These are phyloP conservation scores for Zaprionus bogoriensis DNA, from an alignment of 2,888 invertebrate species.

Conservation along the genomic window DNA sequence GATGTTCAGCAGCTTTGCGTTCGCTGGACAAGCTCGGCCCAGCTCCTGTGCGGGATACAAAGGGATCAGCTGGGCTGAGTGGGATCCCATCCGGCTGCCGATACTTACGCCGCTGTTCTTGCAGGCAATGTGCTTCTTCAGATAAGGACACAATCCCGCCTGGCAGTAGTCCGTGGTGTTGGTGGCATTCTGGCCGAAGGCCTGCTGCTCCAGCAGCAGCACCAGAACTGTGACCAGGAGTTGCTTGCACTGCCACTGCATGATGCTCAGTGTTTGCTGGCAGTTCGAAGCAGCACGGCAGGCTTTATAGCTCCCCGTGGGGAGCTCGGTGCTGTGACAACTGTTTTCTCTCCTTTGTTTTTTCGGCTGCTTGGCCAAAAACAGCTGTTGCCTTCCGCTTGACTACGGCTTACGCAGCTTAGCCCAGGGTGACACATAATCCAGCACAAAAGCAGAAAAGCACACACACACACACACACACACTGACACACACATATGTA, in stretches of 20 bases:
- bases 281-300: neutral
- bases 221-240: slow-evolving; percentile 9
- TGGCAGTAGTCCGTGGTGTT: slow-evolving; percentile 57
- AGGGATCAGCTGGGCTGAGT: neutral
- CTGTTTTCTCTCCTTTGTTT: slow-evolving; percentile 30
- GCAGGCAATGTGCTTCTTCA: slow-evolving; percentile 59
- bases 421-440: slow-evolving; percentile 30
- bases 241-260: slow-evolving; percentile 21
- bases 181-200: neutral
- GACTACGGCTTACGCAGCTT: slow-evolving; percentile 26
- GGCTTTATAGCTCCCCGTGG: slow-evolving; percentile 36
- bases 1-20: slow-evolving; percentile 41
- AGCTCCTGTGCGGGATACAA: slow-evolving; percentile 17
- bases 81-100: neutral
- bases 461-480: neutral
- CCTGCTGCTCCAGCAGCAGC: slow-evolving; percentile 13
- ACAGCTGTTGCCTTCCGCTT: slow-evolving; percentile 40
- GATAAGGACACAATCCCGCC: slow-evolving; percentile 30
- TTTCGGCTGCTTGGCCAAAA: slow-evolving; percentile 22
- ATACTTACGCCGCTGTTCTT: slow-evolving; percentile 55
- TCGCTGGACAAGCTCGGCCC: slow-evolving; percentile 27
- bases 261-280: slow-evolving; percentile 27
- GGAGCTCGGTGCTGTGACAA: slow-evolving; percentile 39
- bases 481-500: neutral
- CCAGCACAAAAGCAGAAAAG: slow-evolving; percentile 18